A percentile compares a stretch with the other conserved stretches of the same genome.
Conservation (phyloP, 2,888 invertebrate species). For the Epinotia brunnichana region DNA sequence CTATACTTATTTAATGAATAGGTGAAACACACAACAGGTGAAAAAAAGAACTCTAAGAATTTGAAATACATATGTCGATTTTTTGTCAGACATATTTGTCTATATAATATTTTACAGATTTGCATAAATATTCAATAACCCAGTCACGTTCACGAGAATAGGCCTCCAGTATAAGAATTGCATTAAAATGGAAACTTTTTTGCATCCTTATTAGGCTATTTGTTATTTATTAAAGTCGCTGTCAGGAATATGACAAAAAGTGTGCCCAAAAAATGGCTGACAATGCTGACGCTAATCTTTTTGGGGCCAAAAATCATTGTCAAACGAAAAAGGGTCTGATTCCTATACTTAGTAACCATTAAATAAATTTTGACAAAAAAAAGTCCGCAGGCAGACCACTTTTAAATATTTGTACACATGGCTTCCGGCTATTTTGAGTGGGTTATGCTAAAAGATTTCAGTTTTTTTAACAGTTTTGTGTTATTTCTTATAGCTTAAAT, state of each 20-base stretch:
- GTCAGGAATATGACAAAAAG: constrained; percentile 71
- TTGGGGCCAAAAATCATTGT: constrained; percentile 71
- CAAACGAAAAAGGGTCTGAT: constrained; percentile 75
- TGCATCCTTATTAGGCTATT: constrained; percentile 68
- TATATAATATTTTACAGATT: constrained; percentile 26
- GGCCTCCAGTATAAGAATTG: constrained; percentile 60
- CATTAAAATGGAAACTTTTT: constrained; percentile 65
- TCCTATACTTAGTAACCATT: constrained; percentile 79
- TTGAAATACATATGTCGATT: neutral
- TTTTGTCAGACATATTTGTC: constrained; percentile 16
- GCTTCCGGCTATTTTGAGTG: constrained; percentile 82
- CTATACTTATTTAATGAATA: neutral
- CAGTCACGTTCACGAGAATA: constrained; percentile 50
- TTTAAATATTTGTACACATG: constrained; percentile 82
- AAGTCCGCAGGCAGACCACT: constrained; percentile 72
- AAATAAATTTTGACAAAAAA: constrained; percentile 79
- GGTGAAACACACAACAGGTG: neutral
- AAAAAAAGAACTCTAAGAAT: neutral
- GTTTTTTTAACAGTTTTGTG: constrained; percentile 53
- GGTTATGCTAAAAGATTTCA: constrained; percentile 78
- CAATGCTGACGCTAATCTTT: constrained; percentile 78
- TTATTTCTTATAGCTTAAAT: constrained; percentile 67
- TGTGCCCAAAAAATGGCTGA: constrained; percentile 71
- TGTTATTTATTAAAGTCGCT: constrained; percentile 79
- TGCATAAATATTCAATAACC: constrained; percentile 41